These are phyloP conservation scores for Drosophila watanabei DNA, from an alignment of 1,140 invertebrate species.

Conservation along the genomic window DNA sequence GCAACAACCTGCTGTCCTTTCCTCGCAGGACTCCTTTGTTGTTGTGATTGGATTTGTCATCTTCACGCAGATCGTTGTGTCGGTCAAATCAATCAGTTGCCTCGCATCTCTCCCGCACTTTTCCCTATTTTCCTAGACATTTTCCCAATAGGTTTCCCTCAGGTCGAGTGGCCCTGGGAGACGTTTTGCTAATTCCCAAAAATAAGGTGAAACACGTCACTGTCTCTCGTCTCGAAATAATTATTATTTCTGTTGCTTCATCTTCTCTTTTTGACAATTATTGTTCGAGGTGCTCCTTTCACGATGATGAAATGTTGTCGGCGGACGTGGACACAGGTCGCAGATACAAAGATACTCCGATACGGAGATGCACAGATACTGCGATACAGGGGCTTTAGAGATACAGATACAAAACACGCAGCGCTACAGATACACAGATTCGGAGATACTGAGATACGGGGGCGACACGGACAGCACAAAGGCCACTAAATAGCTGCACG, in stretches of 20 bases:
- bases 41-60: slow-evolving; percentile 64
- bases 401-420: slow-evolving; percentile 73
- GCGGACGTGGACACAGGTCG: slow-evolving; percentile 82
- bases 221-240: slow-evolving; percentile 17
- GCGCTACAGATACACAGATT: slow-evolving; percentile 50
- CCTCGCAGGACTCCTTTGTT: slow-evolving; percentile 37
- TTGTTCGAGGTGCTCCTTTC: slow-evolving; percentile 77
- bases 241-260: slow-evolving; percentile 38
- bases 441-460: slow-evolving; percentile 38
- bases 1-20: slow-evolving; percentile 21
- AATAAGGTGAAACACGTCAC: slow-evolving; percentile 53
- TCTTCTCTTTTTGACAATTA: slow-evolving; percentile 69
- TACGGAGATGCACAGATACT: neutral
- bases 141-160: slow-evolving; percentile 10
- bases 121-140: neutral
- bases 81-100: slow-evolving; percentile 53
- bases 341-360: slow-evolving; percentile 34
- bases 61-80: slow-evolving; percentile 45
- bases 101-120: neutral
- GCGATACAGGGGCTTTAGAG: slow-evolving; percentile 27
- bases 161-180: slow-evolving; percentile 24
- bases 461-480: slow-evolving; percentile 54
- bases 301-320: slow-evolving; percentile 82
- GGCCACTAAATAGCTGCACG: slow-evolving; percentile 78
- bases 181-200: slow-evolving; percentile 76